Conservation (phyloP, 2,113 vertebrate species). For the Speoplatyrhinus poulsoni region DNA sequence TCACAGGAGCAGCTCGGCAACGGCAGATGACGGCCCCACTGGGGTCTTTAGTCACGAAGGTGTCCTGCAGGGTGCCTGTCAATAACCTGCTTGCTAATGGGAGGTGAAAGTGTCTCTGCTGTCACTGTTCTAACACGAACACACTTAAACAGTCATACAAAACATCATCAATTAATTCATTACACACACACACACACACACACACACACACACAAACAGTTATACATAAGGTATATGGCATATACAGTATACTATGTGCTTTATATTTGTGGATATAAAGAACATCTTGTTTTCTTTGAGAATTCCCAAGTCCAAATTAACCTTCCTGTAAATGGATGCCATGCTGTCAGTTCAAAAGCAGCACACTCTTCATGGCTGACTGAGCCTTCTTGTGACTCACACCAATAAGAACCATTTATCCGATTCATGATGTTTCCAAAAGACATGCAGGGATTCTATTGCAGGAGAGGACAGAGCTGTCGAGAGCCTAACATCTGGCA, state of each 20-base stretch:
- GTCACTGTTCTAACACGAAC: slow-evolving; percentile 32
- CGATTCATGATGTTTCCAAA: slow-evolving; percentile 21
- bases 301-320: not conserved
- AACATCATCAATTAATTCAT: not conserved
- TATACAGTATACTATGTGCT: not conserved
- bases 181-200: not conserved
- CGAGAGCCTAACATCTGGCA: slow-evolving; percentile 49
- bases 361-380: slow-evolving; percentile 29
- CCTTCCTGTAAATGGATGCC: slow-evolving; percentile 10
- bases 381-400: slow-evolving; percentile 40
- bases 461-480: slow-evolving; percentile 41
- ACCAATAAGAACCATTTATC: slow-evolving; percentile 26
- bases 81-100: slow-evolving; percentile 61
- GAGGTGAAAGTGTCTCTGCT: slow-evolving; percentile 49
- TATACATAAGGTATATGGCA: not conserved
- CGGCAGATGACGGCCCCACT: slow-evolving; percentile 31
- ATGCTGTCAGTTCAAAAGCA: slow-evolving; percentile 3
- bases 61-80: slow-evolving; percentile 52
- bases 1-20: slow-evolving; percentile 54
- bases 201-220: slow-evolving; percentile 20
- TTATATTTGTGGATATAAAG: not conserved
- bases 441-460: slow-evolving; percentile 29
- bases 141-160: not conserved
- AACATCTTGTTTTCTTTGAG: too few relatives aligned
- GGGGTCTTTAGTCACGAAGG: slow-evolving; percentile 49